Evolutionary conservation across 2,113 vertebrate species (phyloP).

Genomic region (Formicarius rufipectus): DNA sequence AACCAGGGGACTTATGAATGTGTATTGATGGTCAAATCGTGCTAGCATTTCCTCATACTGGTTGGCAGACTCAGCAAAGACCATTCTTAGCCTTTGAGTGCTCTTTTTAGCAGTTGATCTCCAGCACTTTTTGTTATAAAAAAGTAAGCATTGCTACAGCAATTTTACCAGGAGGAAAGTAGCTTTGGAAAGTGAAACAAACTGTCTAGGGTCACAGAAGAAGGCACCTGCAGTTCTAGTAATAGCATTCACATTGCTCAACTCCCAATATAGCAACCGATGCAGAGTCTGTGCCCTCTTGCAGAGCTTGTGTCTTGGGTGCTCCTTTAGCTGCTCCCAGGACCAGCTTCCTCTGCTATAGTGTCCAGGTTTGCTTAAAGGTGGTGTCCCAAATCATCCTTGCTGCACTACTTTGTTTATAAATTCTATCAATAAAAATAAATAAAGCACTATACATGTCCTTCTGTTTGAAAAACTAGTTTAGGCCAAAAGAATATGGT

Average conservation of each 20-base stretch:
- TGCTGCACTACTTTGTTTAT: neutral
- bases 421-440: neutral
- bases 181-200: neutral
- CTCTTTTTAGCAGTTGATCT: neutral
- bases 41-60: neutral
- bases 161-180: neutral
- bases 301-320: neutral
- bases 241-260: neutral
- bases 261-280: neutral
- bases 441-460: neutral
- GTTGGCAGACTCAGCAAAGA: neutral
- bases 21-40: neutral
- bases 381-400: neutral
- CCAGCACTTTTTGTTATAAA: neutral
- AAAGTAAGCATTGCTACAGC: neutral
- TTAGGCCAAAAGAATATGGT: neutral
- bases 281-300: neutral
- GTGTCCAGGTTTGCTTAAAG: neutral
- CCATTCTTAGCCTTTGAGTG: neutral
- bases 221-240: neutral
- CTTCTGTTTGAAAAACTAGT: neutral
- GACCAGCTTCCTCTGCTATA: neutral
- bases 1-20: neutral
- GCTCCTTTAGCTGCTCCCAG: neutral
- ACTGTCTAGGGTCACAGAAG: neutral